Conservation (phyloP, 2,888 invertebrate species). For the Agrotis puta region DNA sequence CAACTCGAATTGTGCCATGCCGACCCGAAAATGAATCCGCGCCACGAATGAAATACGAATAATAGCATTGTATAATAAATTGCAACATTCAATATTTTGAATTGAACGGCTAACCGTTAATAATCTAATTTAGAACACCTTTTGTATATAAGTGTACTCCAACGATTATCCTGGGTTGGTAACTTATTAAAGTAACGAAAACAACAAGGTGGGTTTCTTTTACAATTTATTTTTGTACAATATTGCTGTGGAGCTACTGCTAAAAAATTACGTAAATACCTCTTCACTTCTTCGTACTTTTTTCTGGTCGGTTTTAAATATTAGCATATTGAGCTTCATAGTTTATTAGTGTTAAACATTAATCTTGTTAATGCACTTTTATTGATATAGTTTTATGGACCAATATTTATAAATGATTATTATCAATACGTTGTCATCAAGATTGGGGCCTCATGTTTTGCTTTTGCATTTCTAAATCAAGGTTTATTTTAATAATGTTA, state of each 20-base stretch:
- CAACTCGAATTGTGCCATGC: too few relatives aligned
- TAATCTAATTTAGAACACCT: too few relatives aligned
- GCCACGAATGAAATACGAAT: too few relatives aligned
- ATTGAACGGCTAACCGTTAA: too few relatives aligned
- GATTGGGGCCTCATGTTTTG: constrained; percentile 39
- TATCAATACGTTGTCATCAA: constrained; percentile 62
- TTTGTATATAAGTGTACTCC: too few relatives aligned
- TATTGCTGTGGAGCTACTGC: not conserved
- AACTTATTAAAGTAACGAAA: too few relatives aligned
- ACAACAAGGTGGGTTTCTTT: too few relatives aligned
- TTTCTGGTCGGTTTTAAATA: constrained; percentile 55
- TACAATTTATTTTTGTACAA: not conserved
- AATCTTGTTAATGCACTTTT: constrained; percentile 76
- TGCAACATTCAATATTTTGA: too few relatives aligned
- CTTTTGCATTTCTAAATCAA: not conserved
- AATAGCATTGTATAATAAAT: too few relatives aligned
- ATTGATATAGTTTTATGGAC: constrained; percentile 80
- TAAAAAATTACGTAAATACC: constrained; percentile 8
- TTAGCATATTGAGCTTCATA: constrained; percentile 73
- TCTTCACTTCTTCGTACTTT: constrained; percentile 2
- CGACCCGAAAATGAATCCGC: too few relatives aligned
- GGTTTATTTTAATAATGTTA: too few relatives aligned
- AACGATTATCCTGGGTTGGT: too few relatives aligned
- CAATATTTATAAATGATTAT: constrained; percentile 73
- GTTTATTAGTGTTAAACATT: constrained; percentile 71